Base-by-base conservation (phyloP, 2,797 vertebrate species). In the Arctocebus calabarensis region DNA sequence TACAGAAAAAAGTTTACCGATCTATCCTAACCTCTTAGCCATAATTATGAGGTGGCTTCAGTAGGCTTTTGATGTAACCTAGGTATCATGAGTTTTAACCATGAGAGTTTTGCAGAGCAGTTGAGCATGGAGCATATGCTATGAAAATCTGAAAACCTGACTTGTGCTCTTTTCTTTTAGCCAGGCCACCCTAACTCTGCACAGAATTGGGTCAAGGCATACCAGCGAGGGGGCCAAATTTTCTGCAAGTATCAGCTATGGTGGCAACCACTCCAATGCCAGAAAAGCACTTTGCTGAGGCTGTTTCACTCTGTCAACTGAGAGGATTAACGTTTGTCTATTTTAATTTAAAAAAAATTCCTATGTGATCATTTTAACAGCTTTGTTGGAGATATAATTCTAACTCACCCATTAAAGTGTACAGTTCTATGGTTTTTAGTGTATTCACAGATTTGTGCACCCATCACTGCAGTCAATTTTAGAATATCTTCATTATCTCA, bases 11-110 rank as follows among this genome's bases (percentile, higher is more conserved):
- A n/a, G 27, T 66, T 93, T 61, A 13, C 29, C 48, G 84, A 48
- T 3, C 43, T 57, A n/a, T 22, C 16, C 84, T 89, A 55, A 17
- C n/a, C n/a, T 70, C 23, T 52, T 59, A 75, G 29, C 61, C 8
- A 86, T 68, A 93, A 86, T 70, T 86, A 86, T 62, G n/a, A 90
- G 55, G 43, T 83, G 91, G 43, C 13, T 81, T 70, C 61, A 52
- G 7, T 77, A 75, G 17, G 66, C 23, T 61, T 81, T 86, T 34
- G 11, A 71, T 29, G 62, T 16, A 75, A 43, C 12, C n/a, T 87
- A 34, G 27, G 13, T 70, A 70, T 87, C 57, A 81, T 81, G 23
- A 48, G 14, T 74, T 62, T 94, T 73, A 74, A 81, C 62, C 29
- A 37, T 82, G 57, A 86, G 75, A 86, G 32, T 32, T 89, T 81